Evolutionary conservation across 2,113 vertebrate genomes (phyloP), one percentile per base, ranked within the genome.

Genomic region (Regulus satrapa): DNA sequence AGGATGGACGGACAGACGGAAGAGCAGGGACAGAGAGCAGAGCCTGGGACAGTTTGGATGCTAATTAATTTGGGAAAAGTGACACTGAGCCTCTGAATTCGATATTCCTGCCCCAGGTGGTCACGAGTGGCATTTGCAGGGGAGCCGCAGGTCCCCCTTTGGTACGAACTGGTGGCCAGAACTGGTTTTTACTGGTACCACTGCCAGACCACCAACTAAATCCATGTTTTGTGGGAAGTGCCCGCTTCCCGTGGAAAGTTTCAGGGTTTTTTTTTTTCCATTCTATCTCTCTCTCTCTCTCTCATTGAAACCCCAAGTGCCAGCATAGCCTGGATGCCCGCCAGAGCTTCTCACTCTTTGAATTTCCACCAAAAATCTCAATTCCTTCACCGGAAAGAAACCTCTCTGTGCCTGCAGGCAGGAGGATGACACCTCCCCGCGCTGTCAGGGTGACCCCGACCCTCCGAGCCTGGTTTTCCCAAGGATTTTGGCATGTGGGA

Each of bases 211-310:
- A 4, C 7, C n/a, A 1, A 24, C 55, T 38, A 24, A 71, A 34
- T 1, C 43, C 38, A 3, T 2, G 55, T 28, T 34, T 12, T 45
- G 52, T 26, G 62, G 63, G 10, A 63, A 85, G 64, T 1, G 19
- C 45, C 68, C 1, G 5, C 76, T 95, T 94, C 84, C 96, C 43
- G 14, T 92, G 93, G 93, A 92, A 97, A 96, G 77, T 92, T 92
- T 94, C 78, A 67, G 45, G 55, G 17, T 2, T 54, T 43, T 66
- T 67, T 88, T 62, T 19, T 54, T 20, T 4, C n/a, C 6, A 11
- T 9, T n/a, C n/a, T n/a, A n/a, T 10, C 13, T n/a, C 4, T 26
- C 14, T 49, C 16, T 46, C 74, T 72, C 36, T 41, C 59, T 46
- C 69, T 41, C 77, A 85, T n/a, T 12, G 4, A 71, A 88, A 74